Conservation (phyloP, 2,888 invertebrate genomes). For the Dicyrtomina minuta region DNA sequence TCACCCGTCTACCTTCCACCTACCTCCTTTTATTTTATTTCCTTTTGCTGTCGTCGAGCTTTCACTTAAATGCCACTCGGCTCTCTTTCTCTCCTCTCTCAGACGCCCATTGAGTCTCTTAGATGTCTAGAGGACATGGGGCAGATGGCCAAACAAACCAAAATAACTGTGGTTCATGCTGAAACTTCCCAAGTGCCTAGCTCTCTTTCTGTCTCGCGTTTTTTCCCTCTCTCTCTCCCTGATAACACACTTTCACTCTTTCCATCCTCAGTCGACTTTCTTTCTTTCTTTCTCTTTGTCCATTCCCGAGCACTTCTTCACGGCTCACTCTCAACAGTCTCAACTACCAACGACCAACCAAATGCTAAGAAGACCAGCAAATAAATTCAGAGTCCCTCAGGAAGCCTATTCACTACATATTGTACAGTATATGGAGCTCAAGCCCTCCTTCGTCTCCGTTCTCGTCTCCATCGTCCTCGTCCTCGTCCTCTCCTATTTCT, state of each 20-base stretch:
- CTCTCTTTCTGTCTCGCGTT: slow-evolving; percentile 7
- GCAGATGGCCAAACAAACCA: slow-evolving; percentile 27
- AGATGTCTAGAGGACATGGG: neutral
- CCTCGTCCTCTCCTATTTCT: neutral
- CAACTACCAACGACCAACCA: neutral
- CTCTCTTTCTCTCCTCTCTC: slow-evolving; percentile 11
- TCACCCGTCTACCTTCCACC: no score
- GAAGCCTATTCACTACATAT: neutral
- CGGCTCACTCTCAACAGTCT: neutral
- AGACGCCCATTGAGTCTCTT: slow-evolving; percentile 19
- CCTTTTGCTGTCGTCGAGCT: slow-evolving; percentile 20
- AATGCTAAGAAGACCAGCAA: neutral
- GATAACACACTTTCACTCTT: neutral
- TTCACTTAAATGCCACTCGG: slow-evolving; percentile 29
- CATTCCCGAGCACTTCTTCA: neutral
- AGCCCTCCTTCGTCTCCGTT: no score
- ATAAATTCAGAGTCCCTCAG: slow-evolving; percentile 24
- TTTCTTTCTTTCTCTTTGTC: neutral
- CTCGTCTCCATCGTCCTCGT: no score
- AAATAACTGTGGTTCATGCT: slow-evolving; percentile 29
- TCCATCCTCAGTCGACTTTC: neutral
- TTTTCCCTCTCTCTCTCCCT: neutral
- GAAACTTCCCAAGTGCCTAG: slow-evolving; percentile 24
- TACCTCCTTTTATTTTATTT: slow-evolving; percentile 18
- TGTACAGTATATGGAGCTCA: no score